Conservation (phyloP, 1,140 invertebrate genomes). For the Ostrea edulis region DNA sequence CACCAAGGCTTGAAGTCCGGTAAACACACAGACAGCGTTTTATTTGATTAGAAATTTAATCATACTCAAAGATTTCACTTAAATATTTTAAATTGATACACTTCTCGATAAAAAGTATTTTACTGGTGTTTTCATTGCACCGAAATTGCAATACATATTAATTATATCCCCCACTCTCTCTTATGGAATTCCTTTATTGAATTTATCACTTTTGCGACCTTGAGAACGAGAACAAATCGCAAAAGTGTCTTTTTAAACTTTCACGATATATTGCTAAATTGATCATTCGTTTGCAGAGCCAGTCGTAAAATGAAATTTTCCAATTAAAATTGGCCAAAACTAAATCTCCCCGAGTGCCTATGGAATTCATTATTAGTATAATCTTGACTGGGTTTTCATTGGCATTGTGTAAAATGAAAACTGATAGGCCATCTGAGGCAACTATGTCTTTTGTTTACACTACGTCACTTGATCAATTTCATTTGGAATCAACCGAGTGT, state of each 20-base stretch:
- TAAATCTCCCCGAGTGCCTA: not conserved
- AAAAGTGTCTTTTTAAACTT: not conserved
- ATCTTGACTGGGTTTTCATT: not conserved
- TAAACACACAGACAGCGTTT: not conserved
- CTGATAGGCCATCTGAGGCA: not conserved
- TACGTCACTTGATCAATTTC: not conserved
- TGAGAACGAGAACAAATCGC: not conserved
- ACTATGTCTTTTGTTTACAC: constrained; percentile 3
- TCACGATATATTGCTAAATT: not conserved
- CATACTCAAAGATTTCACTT: not conserved
- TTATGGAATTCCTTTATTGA: not conserved
- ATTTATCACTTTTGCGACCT: not conserved
- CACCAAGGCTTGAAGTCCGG: not conserved
- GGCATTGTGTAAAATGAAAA: not conserved
- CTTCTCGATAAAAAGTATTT: not conserved
- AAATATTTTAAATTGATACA: constrained; percentile 16
- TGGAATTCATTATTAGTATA: constrained; percentile 4
- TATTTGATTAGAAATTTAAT: constrained; percentile 12
- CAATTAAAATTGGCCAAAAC: not conserved
- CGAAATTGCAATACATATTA: not conserved
- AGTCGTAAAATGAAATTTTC: not conserved
- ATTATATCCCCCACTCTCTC: not conserved
- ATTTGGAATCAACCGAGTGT: not conserved
- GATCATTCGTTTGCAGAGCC: not conserved
- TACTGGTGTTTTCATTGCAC: not conserved